phyloP scores from a whole-genome alignment of 2,797 vertebrate species.

The Paramormyrops hopkinsi region DNA sequence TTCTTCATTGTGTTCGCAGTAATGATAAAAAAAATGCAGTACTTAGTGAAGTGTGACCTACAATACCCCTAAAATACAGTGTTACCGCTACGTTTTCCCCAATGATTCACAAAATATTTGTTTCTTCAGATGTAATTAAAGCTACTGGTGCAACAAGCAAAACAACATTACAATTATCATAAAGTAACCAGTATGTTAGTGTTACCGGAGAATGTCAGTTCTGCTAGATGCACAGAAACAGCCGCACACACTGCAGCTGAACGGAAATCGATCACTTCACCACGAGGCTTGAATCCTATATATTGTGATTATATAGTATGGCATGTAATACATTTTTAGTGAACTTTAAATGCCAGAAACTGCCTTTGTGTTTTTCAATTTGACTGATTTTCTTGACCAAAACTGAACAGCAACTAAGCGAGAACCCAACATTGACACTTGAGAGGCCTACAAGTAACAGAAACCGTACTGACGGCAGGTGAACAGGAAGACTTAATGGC shows the following conservation, averaged over 20 bases:
- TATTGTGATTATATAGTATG: neutral
- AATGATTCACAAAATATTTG: neutral
- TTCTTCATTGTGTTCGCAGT: constrained; percentile 62
- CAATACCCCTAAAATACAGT: constrained; percentile 58
- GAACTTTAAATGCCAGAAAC: neutral
- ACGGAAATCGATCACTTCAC: neutral
- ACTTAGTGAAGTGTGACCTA: constrained; percentile 38
- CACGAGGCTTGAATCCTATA: neutral
- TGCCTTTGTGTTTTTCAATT: neutral
- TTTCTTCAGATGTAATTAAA: constrained; percentile 4
- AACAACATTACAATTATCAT: neutral
- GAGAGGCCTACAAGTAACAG: neutral
- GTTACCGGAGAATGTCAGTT: neutral
- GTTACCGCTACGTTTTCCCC: constrained; percentile 47
- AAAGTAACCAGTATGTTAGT: neutral
- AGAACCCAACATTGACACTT: neutral
- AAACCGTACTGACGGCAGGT: neutral
- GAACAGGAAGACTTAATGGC: neutral
- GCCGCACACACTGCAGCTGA: neutral
- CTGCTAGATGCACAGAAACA: neutral
- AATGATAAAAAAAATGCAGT: constrained; percentile 46
- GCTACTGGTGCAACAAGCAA: constrained; percentile 4
- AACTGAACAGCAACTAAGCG: neutral
- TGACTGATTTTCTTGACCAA: neutral
- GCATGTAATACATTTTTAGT: neutral